Conservation (phyloP, 2,797 vertebrate genomes). For the Picus viridis region DNA sequence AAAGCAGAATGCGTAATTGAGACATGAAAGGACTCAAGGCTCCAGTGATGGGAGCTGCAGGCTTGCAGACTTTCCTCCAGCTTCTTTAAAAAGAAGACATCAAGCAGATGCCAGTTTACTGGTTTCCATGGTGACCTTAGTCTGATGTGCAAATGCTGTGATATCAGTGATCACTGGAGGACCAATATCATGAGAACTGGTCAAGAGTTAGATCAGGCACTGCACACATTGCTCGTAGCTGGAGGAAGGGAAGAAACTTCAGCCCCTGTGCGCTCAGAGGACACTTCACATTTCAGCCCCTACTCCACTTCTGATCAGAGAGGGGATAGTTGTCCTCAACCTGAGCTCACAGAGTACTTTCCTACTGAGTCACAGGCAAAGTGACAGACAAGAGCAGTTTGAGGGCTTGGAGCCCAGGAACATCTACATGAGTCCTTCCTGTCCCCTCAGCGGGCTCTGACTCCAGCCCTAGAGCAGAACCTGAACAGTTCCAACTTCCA, state of each 20-base stretch:
- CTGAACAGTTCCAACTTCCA: not conserved
- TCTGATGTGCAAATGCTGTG: constrained; percentile 24
- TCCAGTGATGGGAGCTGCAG: not conserved
- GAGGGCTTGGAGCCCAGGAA: not conserved
- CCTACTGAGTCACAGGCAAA: not conserved
- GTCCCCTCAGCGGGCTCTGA: not conserved
- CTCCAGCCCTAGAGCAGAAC: not conserved
- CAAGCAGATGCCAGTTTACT: constrained; percentile 32
- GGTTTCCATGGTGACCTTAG: constrained; percentile 60
- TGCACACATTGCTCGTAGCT: not conserved
- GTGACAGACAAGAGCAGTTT: not conserved
- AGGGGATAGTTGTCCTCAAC: not conserved
- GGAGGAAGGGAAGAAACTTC: not conserved
- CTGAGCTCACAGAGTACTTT: not conserved
- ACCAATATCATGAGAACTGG: not conserved
- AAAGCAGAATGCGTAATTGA: not conserved
- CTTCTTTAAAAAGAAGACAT: not conserved
- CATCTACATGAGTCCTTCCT: accelerated
- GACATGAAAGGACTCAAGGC: not conserved
- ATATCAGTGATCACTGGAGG: constrained; percentile 56
- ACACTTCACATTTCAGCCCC: not conserved
- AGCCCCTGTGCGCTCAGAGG: not conserved
- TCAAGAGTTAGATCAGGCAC: not conserved
- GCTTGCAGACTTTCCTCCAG: not conserved
- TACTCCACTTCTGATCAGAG: not conserved